Evolutionary conservation across 1,140 invertebrate species (phyloP).

Genomic region (Hycleus phaleratus): DNA sequence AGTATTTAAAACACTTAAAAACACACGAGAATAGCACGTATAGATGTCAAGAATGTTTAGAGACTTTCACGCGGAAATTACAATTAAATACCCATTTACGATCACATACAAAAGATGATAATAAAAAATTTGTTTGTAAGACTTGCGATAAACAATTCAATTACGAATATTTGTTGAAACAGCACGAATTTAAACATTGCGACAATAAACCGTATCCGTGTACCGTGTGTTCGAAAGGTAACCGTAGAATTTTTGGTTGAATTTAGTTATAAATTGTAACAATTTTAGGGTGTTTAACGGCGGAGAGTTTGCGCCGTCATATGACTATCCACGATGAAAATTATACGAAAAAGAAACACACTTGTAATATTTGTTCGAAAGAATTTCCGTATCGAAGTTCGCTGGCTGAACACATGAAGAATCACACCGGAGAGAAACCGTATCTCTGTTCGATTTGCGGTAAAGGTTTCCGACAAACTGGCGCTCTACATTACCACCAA

Average conservation of each 20-base stretch:
- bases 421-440: constrained; percentile 38
- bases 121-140: constrained; percentile 46
- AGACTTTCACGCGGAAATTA: constrained; percentile 22
- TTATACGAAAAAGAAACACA: constrained; percentile 12
- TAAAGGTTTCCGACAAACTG: constrained; percentile 52
- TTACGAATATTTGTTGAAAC: constrained; percentile 30
- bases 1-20: constrained; percentile 19
- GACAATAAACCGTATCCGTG: constrained; percentile 40
- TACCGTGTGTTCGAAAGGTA: constrained; percentile 31
- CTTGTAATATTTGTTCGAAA: constrained; percentile 48
- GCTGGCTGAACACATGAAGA: constrained; percentile 36
- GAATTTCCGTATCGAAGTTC: constrained; percentile 37
- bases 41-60: constrained; percentile 20
- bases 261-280: too few relatives aligned
- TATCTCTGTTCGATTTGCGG: constrained; percentile 35
- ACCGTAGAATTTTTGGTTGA: too few relatives aligned
- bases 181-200: constrained; percentile 35
- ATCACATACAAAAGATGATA: constrained; percentile 25
- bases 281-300: constrained; percentile 21
- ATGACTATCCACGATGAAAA: constrained; percentile 16
- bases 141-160: constrained; percentile 43
- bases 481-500: constrained; percentile 50
- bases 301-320: constrained; percentile 13
- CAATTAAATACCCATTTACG: constrained; percentile 25
- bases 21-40: constrained; percentile 23